Conservation (phyloP, 2,888 invertebrate species). For the Halocaridina rubra region DNA sequence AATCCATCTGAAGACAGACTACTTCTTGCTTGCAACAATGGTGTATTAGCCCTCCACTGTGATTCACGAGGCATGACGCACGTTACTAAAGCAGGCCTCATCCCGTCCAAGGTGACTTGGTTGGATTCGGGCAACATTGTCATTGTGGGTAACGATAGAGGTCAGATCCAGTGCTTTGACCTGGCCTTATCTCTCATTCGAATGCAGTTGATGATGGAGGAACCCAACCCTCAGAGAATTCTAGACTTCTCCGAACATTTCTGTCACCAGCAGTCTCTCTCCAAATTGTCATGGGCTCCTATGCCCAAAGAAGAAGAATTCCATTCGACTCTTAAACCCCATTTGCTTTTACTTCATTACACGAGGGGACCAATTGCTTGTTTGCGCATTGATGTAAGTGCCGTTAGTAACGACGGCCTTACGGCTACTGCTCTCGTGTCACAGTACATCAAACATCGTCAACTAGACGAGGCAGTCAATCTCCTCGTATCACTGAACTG, state of each 20-base stretch:
- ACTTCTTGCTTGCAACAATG: conserved; percentile 86
- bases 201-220: conserved; percentile 77
- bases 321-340: conserved; percentile 72
- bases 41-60: conserved; percentile 84
- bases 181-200: conserved; percentile 77
- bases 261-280: conserved; percentile 73
- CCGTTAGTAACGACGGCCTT: conserved; percentile 11
- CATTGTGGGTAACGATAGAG: conserved; percentile 77
- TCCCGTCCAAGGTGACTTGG: conserved; percentile 78
- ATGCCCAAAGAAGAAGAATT: conserved; percentile 71
- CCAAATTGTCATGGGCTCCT: conserved; percentile 73
- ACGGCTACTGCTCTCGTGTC: conserved; percentile 70
- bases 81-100: conserved; percentile 73
- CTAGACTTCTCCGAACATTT: conserved; percentile 77
- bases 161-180: conserved; percentile 82
- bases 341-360: conserved; percentile 74
- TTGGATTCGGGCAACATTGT: conserved; percentile 79
- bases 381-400: conserved; percentile 39
- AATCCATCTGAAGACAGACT: conserved; percentile 81
- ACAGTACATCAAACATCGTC: conserved; percentile 76
- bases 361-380: conserved; percentile 44
- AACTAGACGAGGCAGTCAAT: conserved; percentile 78
- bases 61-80: conserved; percentile 79
- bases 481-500: conserved; percentile 80
- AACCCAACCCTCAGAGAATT: conserved; percentile 74